These are phyloP conservation scores for Ectemnius continuus DNA, from an alignment of 2,888 invertebrate species.

Conservation along the genomic window DNA sequence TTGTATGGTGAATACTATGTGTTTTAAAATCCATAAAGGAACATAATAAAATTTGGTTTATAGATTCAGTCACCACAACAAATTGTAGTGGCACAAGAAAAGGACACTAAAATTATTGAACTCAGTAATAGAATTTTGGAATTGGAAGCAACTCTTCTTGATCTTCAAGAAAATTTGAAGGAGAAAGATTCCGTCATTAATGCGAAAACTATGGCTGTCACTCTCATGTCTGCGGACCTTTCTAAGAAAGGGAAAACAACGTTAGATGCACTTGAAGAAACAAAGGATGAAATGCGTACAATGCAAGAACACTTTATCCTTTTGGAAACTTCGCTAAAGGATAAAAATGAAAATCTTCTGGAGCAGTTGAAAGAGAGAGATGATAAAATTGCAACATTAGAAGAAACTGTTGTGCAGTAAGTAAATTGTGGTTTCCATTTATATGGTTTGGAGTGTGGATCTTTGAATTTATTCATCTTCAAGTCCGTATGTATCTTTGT, in stretches of 20 bases:
- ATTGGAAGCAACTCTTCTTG: conserved; percentile 87
- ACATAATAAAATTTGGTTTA: conserved; percentile 3
- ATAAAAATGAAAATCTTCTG: conserved; percentile 82
- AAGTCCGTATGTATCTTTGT: too few species aligned
- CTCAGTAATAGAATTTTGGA: conserved; percentile 85
- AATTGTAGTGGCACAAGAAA: conserved; percentile 79
- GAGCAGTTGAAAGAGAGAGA: conserved; percentile 81
- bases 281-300: conserved; percentile 88
- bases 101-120: conserved; percentile 83
- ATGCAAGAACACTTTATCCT: conserved; percentile 89
- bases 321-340: conserved; percentile 85
- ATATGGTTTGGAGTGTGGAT: background rate
- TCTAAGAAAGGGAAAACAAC: conserved; percentile 85
- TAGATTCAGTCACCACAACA: conserved; percentile 56
- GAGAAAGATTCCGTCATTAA: conserved; percentile 92
- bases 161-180: conserved; percentile 89
- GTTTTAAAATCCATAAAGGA: conserved; percentile 1
- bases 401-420: conserved; percentile 80
- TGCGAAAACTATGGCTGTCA: conserved; percentile 88
- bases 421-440: conserved; percentile 7
- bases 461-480: background rate
- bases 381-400: conserved; percentile 80
- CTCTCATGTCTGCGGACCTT: conserved; percentile 86
- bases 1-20: background rate
- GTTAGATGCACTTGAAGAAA: conserved; percentile 87